These are phyloP conservation scores for Bacillus rossius DNA, from an alignment of 1,140 invertebrate genomes.

Conservation along the genomic window DNA sequence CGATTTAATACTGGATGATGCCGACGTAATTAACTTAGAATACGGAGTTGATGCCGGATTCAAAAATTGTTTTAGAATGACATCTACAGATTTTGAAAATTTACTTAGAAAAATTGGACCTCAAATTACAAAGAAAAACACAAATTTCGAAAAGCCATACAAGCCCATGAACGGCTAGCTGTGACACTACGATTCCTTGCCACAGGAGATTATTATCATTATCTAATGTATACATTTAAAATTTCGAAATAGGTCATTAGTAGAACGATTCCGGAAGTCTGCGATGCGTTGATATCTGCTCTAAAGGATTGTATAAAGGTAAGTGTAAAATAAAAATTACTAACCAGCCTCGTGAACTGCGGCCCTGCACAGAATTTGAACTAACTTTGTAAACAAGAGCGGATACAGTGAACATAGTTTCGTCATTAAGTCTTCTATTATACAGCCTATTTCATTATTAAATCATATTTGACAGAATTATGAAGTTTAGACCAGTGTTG, in stretches of 20 bases:
- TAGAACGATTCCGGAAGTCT: conserved; percentile 29
- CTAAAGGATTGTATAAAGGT: conserved; percentile 27
- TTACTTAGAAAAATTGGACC: conserved; percentile 17
- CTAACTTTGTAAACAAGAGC: neutral
- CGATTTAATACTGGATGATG: neutral
- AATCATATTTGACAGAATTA: too few species aligned
- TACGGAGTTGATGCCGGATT: neutral
- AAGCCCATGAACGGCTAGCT: conserved; percentile 25
- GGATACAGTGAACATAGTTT: neutral
- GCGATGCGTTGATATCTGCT: conserved; percentile 23
- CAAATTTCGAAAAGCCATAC: conserved; percentile 27
- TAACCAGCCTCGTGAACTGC: neutral
- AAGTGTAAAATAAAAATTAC: conserved; percentile 6
- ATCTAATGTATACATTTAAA: conserved; percentile 29
- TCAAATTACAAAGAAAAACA: conserved; percentile 30
- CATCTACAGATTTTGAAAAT: conserved; percentile 11
- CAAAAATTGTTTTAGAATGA: conserved; percentile 12
- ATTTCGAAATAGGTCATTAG: conserved; percentile 31
- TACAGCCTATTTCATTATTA: too few species aligned
- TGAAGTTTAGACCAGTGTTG: neutral
- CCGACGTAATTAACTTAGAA: neutral
- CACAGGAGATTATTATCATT: conserved; percentile 29
- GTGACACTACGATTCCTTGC: conserved; percentile 32
- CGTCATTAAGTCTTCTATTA: neutral
- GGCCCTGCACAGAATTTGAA: neutral